A percentile compares a stretch with the other conserved stretches of the same genome.
Conservation (phyloP, 2,113 vertebrate genomes). For the Spizaetus ornatus region DNA sequence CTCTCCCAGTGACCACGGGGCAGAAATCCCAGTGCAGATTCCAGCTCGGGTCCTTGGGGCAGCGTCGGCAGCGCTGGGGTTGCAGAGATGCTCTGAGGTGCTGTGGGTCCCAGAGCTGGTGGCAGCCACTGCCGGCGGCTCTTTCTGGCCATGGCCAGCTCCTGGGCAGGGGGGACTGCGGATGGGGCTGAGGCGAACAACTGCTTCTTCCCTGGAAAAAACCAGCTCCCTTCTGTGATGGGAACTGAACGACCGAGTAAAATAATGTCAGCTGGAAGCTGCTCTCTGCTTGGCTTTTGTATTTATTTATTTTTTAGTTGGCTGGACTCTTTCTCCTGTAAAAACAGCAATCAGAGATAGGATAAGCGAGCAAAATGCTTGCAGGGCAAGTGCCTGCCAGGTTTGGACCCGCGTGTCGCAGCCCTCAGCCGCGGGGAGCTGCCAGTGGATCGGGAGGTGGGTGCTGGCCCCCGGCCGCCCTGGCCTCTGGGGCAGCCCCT, state of each 20-base stretch:
- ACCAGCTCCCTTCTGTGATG: not conserved
- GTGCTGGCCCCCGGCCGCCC: not conserved
- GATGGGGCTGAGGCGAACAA: not conserved
- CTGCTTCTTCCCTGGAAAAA: not conserved
- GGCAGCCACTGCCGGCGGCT: not conserved
- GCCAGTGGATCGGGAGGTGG: fast-evolving
- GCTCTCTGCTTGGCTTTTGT: not conserved
- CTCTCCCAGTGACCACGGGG: not conserved
- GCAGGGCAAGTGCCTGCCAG: not conserved
- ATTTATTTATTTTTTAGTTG: not conserved
- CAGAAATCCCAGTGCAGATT: not conserved
- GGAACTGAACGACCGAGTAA: not conserved
- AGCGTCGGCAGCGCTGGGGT: not conserved
- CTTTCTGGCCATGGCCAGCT: not conserved
- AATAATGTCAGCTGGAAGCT: constrained; percentile 8
- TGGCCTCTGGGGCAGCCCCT: not conserved
- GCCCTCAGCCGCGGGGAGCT: not conserved
- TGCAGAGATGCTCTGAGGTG: not conserved
- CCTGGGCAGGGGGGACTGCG: not conserved
- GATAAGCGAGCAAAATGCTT: not conserved
- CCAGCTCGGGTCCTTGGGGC: not conserved
- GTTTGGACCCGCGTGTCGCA: not conserved
- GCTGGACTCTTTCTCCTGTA: not conserved
- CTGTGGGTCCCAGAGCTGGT: not conserved
- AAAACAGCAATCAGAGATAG: not conserved